These are phyloP conservation scores for Bujurquina vittata DNA, from an alignment of 2,113 vertebrate genomes.

Conservation along the genomic window DNA sequence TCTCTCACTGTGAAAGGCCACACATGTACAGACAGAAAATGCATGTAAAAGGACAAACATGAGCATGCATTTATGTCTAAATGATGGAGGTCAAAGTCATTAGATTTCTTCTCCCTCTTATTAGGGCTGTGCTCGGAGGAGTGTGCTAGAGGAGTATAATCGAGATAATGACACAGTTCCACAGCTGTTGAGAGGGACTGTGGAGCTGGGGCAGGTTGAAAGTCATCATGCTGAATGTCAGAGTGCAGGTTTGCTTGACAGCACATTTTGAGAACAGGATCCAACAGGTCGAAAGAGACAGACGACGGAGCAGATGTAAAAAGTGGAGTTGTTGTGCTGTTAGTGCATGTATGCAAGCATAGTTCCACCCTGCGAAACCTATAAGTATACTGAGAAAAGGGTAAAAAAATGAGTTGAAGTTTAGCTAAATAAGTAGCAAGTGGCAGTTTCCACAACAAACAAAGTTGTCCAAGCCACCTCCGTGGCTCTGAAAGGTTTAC, in stretches of 20 bases:
- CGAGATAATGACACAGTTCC: slow-evolving; percentile 71
- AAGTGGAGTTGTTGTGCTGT: neutral
- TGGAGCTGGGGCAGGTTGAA: slow-evolving; percentile 48
- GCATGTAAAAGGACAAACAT: neutral
- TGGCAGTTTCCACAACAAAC: too few relatives aligned
- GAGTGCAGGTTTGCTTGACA: slow-evolving; percentile 49
- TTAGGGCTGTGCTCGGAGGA: slow-evolving; percentile 64
- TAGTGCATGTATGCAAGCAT: neutral
- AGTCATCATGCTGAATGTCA: slow-evolving; percentile 40
- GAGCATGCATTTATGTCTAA: neutral
- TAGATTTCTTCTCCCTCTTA: slow-evolving; percentile 54
- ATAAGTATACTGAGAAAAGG: neutral
- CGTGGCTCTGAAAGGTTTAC: neutral
- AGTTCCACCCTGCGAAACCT: neutral
- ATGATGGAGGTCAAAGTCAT: slow-evolving; percentile 27
- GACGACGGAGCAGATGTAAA: slow-evolving; percentile 17
- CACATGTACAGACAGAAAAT: neutral
- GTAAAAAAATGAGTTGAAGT: neutral
- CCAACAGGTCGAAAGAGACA: slow-evolving; percentile 55
- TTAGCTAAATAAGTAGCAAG: too few relatives aligned
- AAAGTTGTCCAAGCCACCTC: too few relatives aligned
- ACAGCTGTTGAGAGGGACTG: slow-evolving; percentile 61
- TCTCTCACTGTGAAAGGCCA: slow-evolving; percentile 33
- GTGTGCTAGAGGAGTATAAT: slow-evolving; percentile 64
- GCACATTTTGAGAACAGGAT: slow-evolving; percentile 65